A percentile compares a stretch with the other conserved stretches of the same genome.
These are phyloP conservation scores for Charadrius vociferus DNA, from an alignment of 2,113 vertebrate genomes.

Conservation along the genomic window DNA sequence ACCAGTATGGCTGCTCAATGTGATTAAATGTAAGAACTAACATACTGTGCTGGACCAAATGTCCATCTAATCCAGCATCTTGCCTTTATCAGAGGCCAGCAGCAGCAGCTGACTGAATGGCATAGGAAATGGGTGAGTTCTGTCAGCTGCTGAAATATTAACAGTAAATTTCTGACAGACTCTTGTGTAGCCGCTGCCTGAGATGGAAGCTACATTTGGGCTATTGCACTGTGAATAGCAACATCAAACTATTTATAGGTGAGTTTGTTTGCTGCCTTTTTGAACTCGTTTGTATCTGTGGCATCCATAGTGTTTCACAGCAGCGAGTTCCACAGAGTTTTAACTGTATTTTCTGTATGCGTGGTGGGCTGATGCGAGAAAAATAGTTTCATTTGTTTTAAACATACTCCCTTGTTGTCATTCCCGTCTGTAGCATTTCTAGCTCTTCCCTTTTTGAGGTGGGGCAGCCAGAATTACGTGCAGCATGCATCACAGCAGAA, in stretches of 20 bases:
- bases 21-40: constrained; percentile 15
- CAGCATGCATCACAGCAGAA: not conserved
- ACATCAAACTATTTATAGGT: constrained; percentile 42
- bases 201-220: constrained; percentile 29
- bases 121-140: constrained; percentile 29
- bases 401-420: not conserved
- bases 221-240: constrained; percentile 34
- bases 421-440: not conserved
- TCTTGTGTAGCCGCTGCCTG: constrained; percentile 5
- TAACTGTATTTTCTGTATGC: not conserved
- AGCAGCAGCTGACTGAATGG: constrained; percentile 48
- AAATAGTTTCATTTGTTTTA: not conserved
- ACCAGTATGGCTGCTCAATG: not conserved
- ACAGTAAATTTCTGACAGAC: constrained; percentile 31
- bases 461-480: not conserved
- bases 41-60: constrained; percentile 17
- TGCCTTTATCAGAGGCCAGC: constrained; percentile 35
- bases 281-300: not conserved
- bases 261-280: constrained; percentile 33
- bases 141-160: constrained; percentile 44
- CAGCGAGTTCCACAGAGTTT: not conserved
- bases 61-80: constrained; percentile 50
- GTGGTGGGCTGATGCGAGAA: not conserved
- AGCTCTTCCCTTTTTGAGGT: not conserved
- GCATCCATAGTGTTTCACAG: not conserved